Evolutionary conservation across 2,797 vertebrate genomes (phyloP), one percentile per base, ranked within the genome.

Genomic region (Ceyx erithaca): DNA sequence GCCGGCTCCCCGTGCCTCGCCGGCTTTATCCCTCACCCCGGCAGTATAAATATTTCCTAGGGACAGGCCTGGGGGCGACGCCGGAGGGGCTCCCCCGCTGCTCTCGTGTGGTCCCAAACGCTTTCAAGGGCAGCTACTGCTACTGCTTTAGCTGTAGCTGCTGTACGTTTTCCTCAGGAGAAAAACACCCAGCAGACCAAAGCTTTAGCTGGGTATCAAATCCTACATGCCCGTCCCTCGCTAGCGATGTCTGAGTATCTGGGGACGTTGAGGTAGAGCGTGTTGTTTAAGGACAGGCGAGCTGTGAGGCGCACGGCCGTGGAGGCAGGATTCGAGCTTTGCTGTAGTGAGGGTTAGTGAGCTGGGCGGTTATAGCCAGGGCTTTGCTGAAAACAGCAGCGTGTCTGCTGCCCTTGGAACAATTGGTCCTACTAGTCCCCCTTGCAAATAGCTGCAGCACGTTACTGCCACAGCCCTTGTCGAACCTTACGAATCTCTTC

Each of bases 361-460:
- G 86, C 70, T 23, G 31, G 91, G 76, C 89, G 54, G 79, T 15
- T 90, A 31, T 66, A 85, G 70, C 40, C 28, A 64, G 80, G 77
- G 85, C 94, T 94, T 62, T 43, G 69, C 87, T 95, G 93, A 94
- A 95, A 97, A 92, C 90, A 96, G 93, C 75, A n/a, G 76, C 5
- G 41, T 57, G 71, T 85, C 91, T 93, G 83, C 91, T 93, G 85
- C 89, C 92, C 89, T 95, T 94, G 92, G 68, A 94, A 95, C 87
- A 75, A 82, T 88, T 45, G 77, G 59, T 87, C 15, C 40, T 33
- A 0, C 30, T 59, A 4, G 78, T 75, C 31, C 41, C 31, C 51
- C 72, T 52, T 72, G 59, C 5, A 12, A 84, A 70, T 82, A 64
- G 48, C 87, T 63, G 80, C 76, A 55, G 73, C 31, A 2, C n/a